Base-by-base conservation (phyloP, 2,888 invertebrate genomes). In the Leptinotarsa haldemani region DNA sequence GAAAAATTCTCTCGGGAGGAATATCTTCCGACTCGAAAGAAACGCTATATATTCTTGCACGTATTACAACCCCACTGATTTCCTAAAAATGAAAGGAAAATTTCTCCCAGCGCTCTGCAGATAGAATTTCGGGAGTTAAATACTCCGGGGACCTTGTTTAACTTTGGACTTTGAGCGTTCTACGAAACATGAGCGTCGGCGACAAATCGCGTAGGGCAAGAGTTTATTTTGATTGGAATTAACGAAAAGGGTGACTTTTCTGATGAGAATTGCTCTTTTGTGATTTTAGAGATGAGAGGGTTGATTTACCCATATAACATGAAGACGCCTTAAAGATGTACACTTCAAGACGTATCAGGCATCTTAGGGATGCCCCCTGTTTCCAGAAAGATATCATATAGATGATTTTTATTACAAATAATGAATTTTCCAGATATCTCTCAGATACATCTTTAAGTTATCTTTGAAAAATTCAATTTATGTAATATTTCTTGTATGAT, bases 51-150 rank as follows among this genome's bases (percentile, higher is more conserved):
- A 61, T 61, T 13, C n/a, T 30, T 16, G 40, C 61, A 61, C 61
- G 61, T 61, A 73, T 69, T 56, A 69, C 56, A 64, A 65, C 69
- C 53, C 69, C 69, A 69, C 65, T 65, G 73, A 73, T 73, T 73
- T 66, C 61, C 65, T 58, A 58, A 58, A 69, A 69, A 73, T 65
- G 69, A 58, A 73, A 56, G 69, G 65, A 30, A 69, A 69, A 73
- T 65, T 73, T 73, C 65, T 73, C 69, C 61, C 61, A 61, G 61
- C 61, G 61, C 61, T 16, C 61, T 40, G 73, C 69, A 69, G 73
- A 73, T 73, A 69, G 65, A 69, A 73, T 73, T 73, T 69, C 65
- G 69, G 69, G 58, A 65, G 53, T 69, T 69, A 69, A 73, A 69
- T 65, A 69, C 73, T 65, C 65, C n/a, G 30, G 65, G 69, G 61